A percentile compares a stretch with the other conserved stretches of the same genome.
phyloP scores from a whole-genome alignment of 2,888 invertebrate genomes.

The Epicampocera succincta region DNA sequence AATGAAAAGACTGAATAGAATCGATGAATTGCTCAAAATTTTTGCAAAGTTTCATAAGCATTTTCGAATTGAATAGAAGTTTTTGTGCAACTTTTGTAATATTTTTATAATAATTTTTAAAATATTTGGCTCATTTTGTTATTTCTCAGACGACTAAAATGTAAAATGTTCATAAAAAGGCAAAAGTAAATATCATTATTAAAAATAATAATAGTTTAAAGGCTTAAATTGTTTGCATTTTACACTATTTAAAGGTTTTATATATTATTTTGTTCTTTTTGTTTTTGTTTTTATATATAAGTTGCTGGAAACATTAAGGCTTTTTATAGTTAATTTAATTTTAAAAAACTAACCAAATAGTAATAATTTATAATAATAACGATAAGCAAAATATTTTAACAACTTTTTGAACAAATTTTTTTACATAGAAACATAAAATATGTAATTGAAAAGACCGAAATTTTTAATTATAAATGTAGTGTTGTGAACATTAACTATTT shows the following conservation, averaged over 20 bases:
- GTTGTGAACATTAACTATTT: slow-evolving; percentile 75
- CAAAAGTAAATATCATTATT: no score
- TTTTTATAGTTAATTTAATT: slow-evolving; percentile 68
- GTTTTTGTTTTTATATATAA: slow-evolving; percentile 37
- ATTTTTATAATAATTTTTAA: no score
- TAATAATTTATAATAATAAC: slow-evolving; percentile 20
- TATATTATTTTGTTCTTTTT: not conserved
- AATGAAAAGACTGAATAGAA: slow-evolving; percentile 48
- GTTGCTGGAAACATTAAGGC: slow-evolving; percentile 61
- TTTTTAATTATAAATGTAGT: slow-evolving; percentile 77
- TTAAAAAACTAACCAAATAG: slow-evolving; percentile 20
- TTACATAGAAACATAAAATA: not conserved
- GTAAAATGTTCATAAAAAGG: no score
- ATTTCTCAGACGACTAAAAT: no score
- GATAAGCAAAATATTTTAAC: slow-evolving; percentile 30
- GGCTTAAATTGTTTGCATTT: slow-evolving; percentile 11
- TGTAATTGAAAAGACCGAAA: slow-evolving; percentile 28
- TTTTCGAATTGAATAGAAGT: slow-evolving; percentile 15
- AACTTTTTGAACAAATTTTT: slow-evolving; percentile 29
- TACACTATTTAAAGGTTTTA: slow-evolving; percentile 30
- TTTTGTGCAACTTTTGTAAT: no score
- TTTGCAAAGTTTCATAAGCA: slow-evolving; percentile 24
- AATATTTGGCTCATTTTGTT: not conserved
- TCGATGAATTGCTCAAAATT: slow-evolving; percentile 50
- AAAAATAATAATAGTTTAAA: not conserved